phyloP scores from a whole-genome alignment of 2,113 vertebrate species.

The Pseudonaja textilis region DNA sequence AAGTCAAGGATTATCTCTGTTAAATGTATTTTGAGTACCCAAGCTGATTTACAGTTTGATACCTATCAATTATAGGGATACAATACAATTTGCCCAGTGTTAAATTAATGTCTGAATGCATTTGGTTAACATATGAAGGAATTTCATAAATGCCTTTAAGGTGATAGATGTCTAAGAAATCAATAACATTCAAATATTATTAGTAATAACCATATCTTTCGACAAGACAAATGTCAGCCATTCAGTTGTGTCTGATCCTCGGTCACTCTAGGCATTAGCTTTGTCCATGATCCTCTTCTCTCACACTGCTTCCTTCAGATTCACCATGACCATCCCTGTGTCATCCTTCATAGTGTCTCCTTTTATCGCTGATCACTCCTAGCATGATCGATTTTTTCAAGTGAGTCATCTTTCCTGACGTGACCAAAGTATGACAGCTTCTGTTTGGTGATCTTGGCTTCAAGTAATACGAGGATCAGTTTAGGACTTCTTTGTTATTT shows the following conservation, averaged over 20 bases:
- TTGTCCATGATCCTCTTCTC: neutral
- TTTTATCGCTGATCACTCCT: too few relatives aligned
- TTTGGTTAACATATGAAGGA: neutral
- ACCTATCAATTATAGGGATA: neutral
- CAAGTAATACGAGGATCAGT: too few relatives aligned
- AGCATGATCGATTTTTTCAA: too few relatives aligned
- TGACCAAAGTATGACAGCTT: too few relatives aligned
- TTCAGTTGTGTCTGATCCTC: neutral
- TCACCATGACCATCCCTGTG: too few relatives aligned
- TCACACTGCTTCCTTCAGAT: neutral
- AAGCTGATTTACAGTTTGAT: neutral
- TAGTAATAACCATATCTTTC: too few relatives aligned
- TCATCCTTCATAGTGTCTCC: too few relatives aligned
- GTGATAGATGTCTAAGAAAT: neutral
- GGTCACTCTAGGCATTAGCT: neutral
- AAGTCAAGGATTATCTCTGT: neutral
- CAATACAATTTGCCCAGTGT: neutral
- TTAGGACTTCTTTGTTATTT: too few relatives aligned
- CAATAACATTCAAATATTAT: neutral
- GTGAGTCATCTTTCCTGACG: too few relatives aligned
- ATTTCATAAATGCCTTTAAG: neutral
- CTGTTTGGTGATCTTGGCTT: too few relatives aligned
- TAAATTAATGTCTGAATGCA: neutral
- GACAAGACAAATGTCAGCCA: neutral
- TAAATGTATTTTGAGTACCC: neutral